These are phyloP conservation scores for Heterocephalus glaber DNA, from an alignment of 2,113 vertebrate genomes.

Conservation along the genomic window DNA sequence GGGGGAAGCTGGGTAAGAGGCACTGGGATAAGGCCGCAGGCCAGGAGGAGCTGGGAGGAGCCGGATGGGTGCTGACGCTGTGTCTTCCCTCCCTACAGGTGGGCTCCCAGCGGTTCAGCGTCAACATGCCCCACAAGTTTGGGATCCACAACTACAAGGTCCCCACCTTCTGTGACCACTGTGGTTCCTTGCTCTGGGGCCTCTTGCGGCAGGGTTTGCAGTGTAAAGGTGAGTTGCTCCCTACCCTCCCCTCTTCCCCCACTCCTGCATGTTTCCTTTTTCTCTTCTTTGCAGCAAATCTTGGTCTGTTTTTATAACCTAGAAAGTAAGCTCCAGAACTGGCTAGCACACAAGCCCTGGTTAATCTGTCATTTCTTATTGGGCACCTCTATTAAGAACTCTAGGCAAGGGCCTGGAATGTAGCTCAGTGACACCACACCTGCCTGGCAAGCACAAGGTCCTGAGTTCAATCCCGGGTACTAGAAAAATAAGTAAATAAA, in stretches of 20 bases:
- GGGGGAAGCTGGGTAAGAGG: background rate
- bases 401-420: background rate
- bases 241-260: rapidly evolving
- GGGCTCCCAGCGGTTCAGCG: constrained; percentile 98
- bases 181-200: constrained; percentile 98
- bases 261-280: rapidly evolving
- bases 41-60: background rate
- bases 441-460: too few species aligned
- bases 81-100: constrained; percentile 89
- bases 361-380: background rate
- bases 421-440: too few species aligned
- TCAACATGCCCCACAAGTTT: constrained; percentile 99
- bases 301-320: background rate
- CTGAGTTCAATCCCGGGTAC: too few species aligned
- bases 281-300: background rate
- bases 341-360: background rate
- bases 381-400: background rate
- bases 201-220: constrained; percentile 98
- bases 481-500: too few species aligned
- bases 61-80: background rate
- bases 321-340: background rate
- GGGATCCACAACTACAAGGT: constrained; percentile 99
- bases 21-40: background rate
- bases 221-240: constrained; percentile 93
- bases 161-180: constrained; percentile 99